Conservation (phyloP, 2,113 vertebrate genomes). For the Apodemus sylvaticus region DNA sequence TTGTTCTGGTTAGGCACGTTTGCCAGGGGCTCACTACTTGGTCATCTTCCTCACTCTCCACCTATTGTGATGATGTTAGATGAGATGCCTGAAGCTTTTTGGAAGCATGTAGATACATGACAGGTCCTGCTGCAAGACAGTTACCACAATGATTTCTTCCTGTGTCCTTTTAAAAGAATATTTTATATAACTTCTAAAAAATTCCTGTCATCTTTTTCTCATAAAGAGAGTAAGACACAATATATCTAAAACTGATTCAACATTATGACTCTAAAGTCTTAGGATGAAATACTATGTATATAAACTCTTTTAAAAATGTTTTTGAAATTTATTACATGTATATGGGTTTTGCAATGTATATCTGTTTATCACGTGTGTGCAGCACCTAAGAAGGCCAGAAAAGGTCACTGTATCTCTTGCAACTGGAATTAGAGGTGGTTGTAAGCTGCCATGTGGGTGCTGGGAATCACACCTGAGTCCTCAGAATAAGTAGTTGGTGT, state of each 20-base stretch:
- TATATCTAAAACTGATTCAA: constrained; percentile 49
- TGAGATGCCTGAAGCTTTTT: not conserved
- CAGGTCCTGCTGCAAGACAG: not conserved
- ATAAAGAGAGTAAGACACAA: constrained; percentile 25
- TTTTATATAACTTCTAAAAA: constrained; percentile 52
- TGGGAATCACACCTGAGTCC: not conserved
- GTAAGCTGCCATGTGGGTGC: not conserved
- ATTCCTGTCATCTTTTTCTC: not conserved
- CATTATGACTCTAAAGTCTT: not conserved
- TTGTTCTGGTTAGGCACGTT: not conserved
- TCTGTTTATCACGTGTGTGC: not conserved
- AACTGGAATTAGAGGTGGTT: not conserved
- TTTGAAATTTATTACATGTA: not conserved
- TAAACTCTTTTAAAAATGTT: not conserved
- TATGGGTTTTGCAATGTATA: not conserved
- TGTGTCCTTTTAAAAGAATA: not conserved
- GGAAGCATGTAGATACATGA: not conserved
- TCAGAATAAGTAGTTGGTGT: no score
- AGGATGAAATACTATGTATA: not conserved
- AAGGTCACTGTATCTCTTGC: not conserved
- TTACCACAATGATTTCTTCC: not conserved
- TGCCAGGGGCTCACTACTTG: not conserved
- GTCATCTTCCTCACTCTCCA: not conserved
- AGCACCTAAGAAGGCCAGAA: not conserved
- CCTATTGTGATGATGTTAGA: not conserved